These are phyloP conservation scores for Dicranocentrus wangi DNA, from an alignment of 2,888 invertebrate genomes.

Conservation along the genomic window DNA sequence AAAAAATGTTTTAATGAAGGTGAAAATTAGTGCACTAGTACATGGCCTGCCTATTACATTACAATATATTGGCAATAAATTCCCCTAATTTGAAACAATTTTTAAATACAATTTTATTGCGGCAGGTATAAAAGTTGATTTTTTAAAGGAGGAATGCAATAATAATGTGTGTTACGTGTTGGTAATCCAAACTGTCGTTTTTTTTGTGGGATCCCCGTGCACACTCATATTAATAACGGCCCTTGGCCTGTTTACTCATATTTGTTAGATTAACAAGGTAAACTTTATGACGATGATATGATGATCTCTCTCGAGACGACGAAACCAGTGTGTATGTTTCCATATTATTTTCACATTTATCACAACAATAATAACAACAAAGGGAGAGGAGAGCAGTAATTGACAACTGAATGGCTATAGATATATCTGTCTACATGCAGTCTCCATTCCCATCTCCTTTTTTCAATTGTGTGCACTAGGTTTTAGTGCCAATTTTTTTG, in stretches of 20 bases:
- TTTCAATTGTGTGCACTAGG: background rate
- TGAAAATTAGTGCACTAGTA: background rate
- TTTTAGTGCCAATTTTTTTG: background rate
- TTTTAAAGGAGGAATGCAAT: background rate
- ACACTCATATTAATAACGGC: background rate
- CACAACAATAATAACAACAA: conserved; percentile 3
- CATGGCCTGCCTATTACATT: background rate
- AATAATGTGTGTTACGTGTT: no score
- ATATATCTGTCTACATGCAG: background rate
- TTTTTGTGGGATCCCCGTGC: background rate
- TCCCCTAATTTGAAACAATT: background rate
- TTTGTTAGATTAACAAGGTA: background rate
- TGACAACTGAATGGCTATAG: background rate
- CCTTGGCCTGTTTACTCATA: conserved; percentile 24
- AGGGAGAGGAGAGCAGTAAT: background rate
- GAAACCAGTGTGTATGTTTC: no score
- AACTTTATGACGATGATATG: conserved; percentile 2
- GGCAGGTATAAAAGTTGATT: background rate
- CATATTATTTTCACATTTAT: conserved; percentile 18
- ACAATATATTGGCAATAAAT: background rate
- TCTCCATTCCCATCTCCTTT: background rate
- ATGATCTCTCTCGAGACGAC: no score
- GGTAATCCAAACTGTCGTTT: background rate
- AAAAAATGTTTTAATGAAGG: conserved; percentile 4
- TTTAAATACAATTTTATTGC: background rate